phyloP scores from a whole-genome alignment of 2,888 invertebrate species.

The Agelastica alni region DNA sequence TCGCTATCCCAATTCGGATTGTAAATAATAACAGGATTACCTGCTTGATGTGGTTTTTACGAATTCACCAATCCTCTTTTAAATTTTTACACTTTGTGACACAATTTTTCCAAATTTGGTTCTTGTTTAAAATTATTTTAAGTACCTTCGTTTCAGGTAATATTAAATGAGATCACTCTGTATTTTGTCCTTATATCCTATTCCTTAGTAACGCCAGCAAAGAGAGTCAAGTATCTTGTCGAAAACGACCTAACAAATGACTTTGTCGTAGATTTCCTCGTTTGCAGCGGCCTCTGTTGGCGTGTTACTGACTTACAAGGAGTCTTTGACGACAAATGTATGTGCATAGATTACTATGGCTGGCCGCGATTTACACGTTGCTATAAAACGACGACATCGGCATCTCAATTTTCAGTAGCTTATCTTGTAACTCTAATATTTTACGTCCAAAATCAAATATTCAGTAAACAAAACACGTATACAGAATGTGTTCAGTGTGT shows the following conservation, averaged over 20 bases:
- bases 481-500: too few relatives aligned
- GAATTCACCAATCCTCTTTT: too few relatives aligned
- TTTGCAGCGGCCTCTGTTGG: conserved; percentile 17
- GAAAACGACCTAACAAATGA: conserved; percentile 30
- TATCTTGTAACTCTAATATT: too few relatives aligned
- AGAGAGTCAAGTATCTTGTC: conserved; percentile 31
- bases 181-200: neutral
- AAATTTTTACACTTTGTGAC: too few relatives aligned
- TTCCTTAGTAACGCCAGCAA: conserved; percentile 10
- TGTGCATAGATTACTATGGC: conserved; percentile 29
- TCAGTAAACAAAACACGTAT: too few relatives aligned
- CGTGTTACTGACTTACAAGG: conserved; percentile 26
- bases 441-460: too few relatives aligned
- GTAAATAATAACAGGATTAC: too few relatives aligned
- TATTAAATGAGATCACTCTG: neutral
- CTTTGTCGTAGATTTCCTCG: conserved; percentile 23
- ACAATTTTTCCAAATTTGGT: too few relatives aligned
- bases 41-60: too few relatives aligned
- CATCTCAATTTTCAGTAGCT: neutral
- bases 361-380: neutral
- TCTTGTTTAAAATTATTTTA: neutral
- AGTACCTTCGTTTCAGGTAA: neutral
- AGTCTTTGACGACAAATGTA: conserved; percentile 27
- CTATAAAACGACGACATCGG: neutral
- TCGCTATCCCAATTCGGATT: too few relatives aligned